These are phyloP conservation scores for Styela plicata DNA, from an alignment of 23 tunicate genomes.

Conservation along the genomic window DNA sequence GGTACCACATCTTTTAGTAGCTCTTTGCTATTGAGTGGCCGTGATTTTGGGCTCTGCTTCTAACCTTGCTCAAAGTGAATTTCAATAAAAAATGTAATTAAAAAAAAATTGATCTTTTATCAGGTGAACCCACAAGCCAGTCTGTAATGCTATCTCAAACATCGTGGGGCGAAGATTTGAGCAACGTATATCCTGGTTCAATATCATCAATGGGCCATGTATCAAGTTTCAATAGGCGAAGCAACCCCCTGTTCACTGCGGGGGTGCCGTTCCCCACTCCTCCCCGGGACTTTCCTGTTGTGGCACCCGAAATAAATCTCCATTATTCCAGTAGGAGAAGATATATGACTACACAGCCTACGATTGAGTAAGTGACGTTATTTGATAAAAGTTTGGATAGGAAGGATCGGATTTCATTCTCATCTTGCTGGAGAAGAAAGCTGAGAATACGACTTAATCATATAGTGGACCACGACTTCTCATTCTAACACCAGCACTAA, in stretches of 20 bases:
- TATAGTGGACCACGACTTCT: no score
- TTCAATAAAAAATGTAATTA: no score
- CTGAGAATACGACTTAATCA: no score
- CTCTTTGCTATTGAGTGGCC: no score
- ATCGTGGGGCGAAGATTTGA: conserved; percentile 7
- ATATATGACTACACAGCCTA: not conserved
- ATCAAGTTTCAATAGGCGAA: not conserved
- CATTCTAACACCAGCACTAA: no score
- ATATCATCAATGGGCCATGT: not conserved
- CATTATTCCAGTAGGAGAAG: not conserved
- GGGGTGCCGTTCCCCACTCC: not conserved
- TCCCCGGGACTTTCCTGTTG: not conserved
- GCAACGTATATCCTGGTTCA: not conserved
- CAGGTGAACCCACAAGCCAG: not conserved
- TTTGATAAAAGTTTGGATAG: no score
- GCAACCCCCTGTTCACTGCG: not conserved
- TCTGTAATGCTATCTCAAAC: conserved; percentile 20
- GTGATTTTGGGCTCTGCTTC: no score
- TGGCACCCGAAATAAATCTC: not conserved
- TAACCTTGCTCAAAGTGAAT: no score
- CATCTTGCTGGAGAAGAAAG: no score
- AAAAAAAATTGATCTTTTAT: no score
- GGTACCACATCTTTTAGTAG: no score
- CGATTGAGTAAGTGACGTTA: not conserved
- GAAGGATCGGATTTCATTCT: no score